Percentiles rank a stretch among this genome's conserved stretches.
Evolutionary conservation across 2,113 vertebrate genomes (phyloP).

Genomic region (Prionailurus viverrinus): DNA sequence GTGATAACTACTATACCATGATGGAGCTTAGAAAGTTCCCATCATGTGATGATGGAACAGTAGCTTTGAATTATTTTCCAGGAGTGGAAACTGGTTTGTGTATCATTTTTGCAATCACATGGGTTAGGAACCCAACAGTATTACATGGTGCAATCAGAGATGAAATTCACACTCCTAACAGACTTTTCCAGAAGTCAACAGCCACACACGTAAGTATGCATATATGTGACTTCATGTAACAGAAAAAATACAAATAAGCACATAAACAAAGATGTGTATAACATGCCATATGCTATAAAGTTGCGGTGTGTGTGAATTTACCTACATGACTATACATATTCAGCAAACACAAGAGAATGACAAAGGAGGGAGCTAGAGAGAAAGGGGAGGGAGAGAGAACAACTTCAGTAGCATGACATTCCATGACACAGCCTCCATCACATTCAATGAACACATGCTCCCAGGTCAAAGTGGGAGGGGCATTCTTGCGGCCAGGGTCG

Average conservation of each 20-base stretch:
- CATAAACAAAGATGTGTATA: slow-evolving; percentile 8
- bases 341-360: background rate
- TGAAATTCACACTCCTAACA: background rate
- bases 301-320: background rate
- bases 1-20: background rate
- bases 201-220: background rate
- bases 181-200: slow-evolving; percentile 13
- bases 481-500: background rate
- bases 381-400: background rate
- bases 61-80: slow-evolving; percentile 18
- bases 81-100: background rate
- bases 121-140: background rate
- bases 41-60: background rate
- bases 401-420: background rate
- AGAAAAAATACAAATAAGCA: background rate
- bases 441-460: too few species aligned
- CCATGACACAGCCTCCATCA: background rate
- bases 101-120: background rate
- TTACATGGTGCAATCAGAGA: background rate
- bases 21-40: background rate
- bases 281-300: background rate
- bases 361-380: background rate
- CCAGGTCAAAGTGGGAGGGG: background rate
- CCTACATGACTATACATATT: background rate
- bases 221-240: background rate